A percentile compares a stretch with the other conserved stretches of the same genome.
Evolutionary conservation across 2,113 vertebrate genomes (phyloP).

Genomic region (Tyto alba): DNA sequence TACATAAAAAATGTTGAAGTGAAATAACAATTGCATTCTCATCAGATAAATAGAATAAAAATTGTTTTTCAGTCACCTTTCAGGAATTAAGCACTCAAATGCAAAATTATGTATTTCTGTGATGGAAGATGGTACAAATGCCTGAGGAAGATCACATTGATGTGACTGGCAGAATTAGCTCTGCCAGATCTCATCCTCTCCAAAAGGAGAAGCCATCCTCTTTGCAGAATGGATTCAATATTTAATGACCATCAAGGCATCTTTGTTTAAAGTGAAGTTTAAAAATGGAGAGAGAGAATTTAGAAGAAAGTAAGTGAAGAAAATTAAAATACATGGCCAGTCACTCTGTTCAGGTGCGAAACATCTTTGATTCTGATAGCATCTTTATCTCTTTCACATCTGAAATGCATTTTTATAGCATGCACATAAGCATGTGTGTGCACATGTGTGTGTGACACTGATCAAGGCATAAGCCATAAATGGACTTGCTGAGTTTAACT

Average conservation of each 20-base stretch:
- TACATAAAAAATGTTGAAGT: background rate
- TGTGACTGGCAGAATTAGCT: background rate
- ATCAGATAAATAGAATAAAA: background rate
- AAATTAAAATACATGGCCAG: background rate
- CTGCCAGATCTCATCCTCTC: background rate
- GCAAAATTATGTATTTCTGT: background rate
- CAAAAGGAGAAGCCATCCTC: background rate
- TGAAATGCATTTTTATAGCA: background rate
- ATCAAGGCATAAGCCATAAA: background rate
- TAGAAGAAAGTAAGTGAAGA: background rate
- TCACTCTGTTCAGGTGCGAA: background rate
- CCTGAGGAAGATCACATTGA: background rate
- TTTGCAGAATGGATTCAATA: background rate
- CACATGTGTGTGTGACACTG: background rate
- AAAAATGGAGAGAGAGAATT: background rate
- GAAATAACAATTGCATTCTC: background rate
- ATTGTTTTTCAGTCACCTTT: background rate
- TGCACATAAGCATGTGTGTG: rapidly evolving
- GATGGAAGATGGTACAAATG: background rate
- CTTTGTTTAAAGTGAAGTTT: background rate
- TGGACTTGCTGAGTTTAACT: background rate
- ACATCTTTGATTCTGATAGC: background rate
- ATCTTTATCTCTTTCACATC: background rate
- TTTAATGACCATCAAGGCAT: background rate
- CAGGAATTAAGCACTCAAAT: background rate